Base-by-base conservation (phyloP, 2,888 invertebrate genomes). In the Lasius platythorax region DNA sequence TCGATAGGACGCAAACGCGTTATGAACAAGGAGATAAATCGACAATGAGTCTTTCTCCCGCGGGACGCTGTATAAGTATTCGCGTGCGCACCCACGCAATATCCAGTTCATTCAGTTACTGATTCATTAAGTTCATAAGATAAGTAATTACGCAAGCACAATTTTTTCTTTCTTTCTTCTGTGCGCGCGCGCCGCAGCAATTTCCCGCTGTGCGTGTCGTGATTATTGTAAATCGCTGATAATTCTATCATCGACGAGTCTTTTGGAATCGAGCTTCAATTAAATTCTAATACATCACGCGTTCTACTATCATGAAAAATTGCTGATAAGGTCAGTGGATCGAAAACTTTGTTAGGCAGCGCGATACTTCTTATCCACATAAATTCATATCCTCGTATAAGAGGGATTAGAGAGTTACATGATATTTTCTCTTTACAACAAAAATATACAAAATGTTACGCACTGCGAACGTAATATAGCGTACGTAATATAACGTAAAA, bases 101-200 rank as follows among this genome's bases (percentile, higher is more conserved):
- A 89, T 89, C 90, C 92, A 92, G 37, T 93, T 93, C 93, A 93
- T 93, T 92, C 92, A 86, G 89, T 88, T 88, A 87, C 89, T 92
- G 90, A 92, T 91, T 93, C 91, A 91, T 91, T 91, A 91, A 92
- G 91, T 85, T 86, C 56, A 85, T 72, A 79, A 88, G 86, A 88
- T 73, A 85, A 87, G 83, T 83, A 88, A 88, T 90, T 88, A 79
- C 85, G 83, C 82, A 72, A 86, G 82, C 64, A 68, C 33, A 87
- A 87, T 81, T 88, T 85, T 33, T 18, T 40, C 56, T 37, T 30
- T 68, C n/a, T 40, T 6, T 30, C 58, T 56, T 56, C 15, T n/a
- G 15, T 5, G 28, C 33, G 4, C 53, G 12, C 8, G 37, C 23
- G 6, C n/a, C 9, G 11, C 43, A n/a, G n/a, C 5, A 56, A 79